A percentile compares a stretch with the other conserved stretches of the same genome.
phyloP scores from a whole-genome alignment of 2,888 invertebrate genomes.

The Rugalucina vietnamica region DNA sequence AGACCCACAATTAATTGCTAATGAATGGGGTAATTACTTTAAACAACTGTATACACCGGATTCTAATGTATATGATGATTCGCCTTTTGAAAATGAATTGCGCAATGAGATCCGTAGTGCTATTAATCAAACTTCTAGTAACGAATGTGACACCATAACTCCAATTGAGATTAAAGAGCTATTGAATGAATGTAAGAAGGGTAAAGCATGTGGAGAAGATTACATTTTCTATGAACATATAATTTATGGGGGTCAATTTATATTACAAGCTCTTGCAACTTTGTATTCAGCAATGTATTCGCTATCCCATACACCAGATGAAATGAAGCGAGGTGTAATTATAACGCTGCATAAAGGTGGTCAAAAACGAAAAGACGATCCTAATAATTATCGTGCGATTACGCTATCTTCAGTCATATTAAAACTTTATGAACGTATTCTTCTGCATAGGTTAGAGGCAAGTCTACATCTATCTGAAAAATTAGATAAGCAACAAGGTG shows the following conservation, averaged over 20 bases:
- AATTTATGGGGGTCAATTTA: background rate
- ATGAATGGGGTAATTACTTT: background rate
- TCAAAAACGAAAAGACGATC: too few species aligned
- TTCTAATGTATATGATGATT: background rate
- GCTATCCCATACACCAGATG: background rate
- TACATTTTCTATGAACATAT: background rate
- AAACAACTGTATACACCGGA: background rate
- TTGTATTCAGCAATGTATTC: background rate
- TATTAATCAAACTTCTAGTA: background rate
- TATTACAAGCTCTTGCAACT: background rate
- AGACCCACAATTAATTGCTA: background rate
- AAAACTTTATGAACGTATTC: background rate
- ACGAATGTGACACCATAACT: background rate
- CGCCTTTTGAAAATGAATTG: background rate
- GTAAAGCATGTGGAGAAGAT: background rate
- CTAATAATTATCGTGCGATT: background rate
- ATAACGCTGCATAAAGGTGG: too few species aligned
- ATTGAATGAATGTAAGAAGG: background rate
- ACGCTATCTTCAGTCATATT: background rate
- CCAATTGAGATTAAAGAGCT: background rate
- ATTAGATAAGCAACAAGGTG: too few species aligned
- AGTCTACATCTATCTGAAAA: background rate
- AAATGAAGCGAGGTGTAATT: too few species aligned
- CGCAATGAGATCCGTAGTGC: background rate
- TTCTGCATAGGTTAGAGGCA: background rate